A percentile compares a stretch with the other conserved stretches of the same genome.
phyloP scores from a whole-genome alignment of 2,113 vertebrate genomes.

The Cebus imitator region DNA sequence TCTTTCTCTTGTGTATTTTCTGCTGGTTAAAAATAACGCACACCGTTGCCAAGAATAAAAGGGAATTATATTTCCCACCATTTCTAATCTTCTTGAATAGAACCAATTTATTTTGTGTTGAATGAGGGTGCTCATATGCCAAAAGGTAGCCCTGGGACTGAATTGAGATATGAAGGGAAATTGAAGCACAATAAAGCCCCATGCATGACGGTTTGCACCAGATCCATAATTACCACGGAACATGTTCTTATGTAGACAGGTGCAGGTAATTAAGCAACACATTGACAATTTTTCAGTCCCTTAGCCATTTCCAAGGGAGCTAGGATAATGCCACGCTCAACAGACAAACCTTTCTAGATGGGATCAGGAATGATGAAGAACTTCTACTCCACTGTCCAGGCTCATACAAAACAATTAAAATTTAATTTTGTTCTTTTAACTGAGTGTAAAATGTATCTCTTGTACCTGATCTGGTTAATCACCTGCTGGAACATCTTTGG shows the following conservation, averaged over 20 bases:
- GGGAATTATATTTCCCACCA: conserved; percentile 62
- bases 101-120: conserved; percentile 77
- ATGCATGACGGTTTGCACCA: conserved; percentile 63
- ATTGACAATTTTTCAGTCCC: conserved; percentile 74
- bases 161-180: conserved; percentile 75
- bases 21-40: conserved; percentile 33
- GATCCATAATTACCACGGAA: conserved; percentile 68
- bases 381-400: neutral
- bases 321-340: conserved; percentile 30
- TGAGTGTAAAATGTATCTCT: neutral
- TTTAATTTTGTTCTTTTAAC: neutral
- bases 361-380: neutral
- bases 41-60: conserved; percentile 57
- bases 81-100: conserved; percentile 71
- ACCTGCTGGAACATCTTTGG: neutral
- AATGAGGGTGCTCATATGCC: conserved; percentile 73
- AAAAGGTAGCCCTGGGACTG: conserved; percentile 75
- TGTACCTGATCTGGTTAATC: neutral
- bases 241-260: conserved; percentile 75
- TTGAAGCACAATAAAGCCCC: conserved; percentile 75
- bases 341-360: conserved; percentile 35
- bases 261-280: conserved; percentile 75
- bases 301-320: conserved; percentile 67
- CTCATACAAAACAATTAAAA: neutral
- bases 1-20: conserved; percentile 30